phyloP scores from a whole-genome alignment of 2,888 invertebrate species.

The Temnothorax unifasciatus region DNA sequence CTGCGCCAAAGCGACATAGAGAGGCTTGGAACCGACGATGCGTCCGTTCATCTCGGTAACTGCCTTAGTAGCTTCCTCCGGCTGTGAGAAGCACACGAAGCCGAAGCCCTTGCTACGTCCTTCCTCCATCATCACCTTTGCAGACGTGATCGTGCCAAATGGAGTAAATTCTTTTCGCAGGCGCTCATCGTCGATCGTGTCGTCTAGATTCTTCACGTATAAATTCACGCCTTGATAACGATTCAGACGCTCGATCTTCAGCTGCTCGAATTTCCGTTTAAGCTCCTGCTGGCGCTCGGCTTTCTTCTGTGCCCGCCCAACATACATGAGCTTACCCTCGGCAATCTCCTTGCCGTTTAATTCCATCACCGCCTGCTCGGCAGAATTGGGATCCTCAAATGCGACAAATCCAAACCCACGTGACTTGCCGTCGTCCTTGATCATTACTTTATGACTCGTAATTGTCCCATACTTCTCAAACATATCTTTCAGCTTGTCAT shows the following conservation, averaged over 20 bases:
- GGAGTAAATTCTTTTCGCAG: conserved; percentile 97
- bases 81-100: conserved; percentile 99
- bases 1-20: conserved; percentile 99
- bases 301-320: conserved; percentile 99
- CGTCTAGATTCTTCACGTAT: conserved; percentile 99
- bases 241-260: conserved; percentile 96
- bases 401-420: conserved; percentile 99
- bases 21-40: conserved; percentile 98
- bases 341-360: conserved; percentile 96
- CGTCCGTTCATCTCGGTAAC: conserved; percentile 99
- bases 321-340: conserved; percentile 96
- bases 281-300: conserved; percentile 98
- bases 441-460: conserved; percentile 97
- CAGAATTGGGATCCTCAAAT: conserved; percentile 98
- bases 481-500: conserved; percentile 95
- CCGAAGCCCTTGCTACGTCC: conserved; percentile 99
- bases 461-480: conserved; percentile 97
- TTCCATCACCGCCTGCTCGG: conserved; percentile 96
- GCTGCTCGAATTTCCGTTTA: conserved; percentile 97
- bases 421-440: conserved; percentile 96
- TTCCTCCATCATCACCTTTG: conserved; percentile 98
- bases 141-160: conserved; percentile 99
- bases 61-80: conserved; percentile 99
- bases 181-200: conserved; percentile 98
- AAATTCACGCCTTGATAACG: conserved; percentile 98